Base-by-base conservation (phyloP, 2,113 vertebrate genomes). In the Maccullochella peelii region DNA sequence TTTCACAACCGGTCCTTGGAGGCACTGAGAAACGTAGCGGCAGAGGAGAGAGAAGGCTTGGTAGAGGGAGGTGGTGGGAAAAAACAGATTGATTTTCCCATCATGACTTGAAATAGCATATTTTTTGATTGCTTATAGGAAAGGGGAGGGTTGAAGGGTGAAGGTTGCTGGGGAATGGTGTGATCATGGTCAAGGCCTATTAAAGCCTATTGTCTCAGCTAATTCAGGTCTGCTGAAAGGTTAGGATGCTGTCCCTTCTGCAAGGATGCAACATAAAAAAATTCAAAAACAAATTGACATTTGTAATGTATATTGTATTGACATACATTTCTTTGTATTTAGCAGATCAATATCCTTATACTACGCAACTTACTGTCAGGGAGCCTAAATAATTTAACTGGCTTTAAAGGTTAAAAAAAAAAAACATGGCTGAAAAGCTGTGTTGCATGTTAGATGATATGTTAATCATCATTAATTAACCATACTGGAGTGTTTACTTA, bases 81-180 rank as follows among this genome's bases (percentile, higher is more conserved):
- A 59, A 57, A 59, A 66, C 33, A 49, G 49, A 94, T 93, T 95
- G 92, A 95, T 96, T 96, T 96, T 96, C 63, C 91, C 90, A 92
- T 92, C 82, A 92, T 61, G 25, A 61, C 88, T 94, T 93, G 84
- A 96, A 96, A 93, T 82, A 92, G 47, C 40, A 92, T 94, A 95
- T 95, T 93, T 95, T 96, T 94, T 92, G 93, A 94, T 95, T 93
- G 69, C 76, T 80, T 93, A 80, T 92, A 85, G 68, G 85, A 3
- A 82, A 36, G 49, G 5, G 82, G 52, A 27, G 36, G 85, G 89
- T 90, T 88, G 50, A 89, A 80, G 83, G 79, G 66, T 82, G 67
- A 81, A 59, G 83, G 84, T 82, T 16, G 11, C 47, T 47, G 33
- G 71, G 57, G 73, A 79, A 78, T 68, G 63, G 62, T 55, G 63